Evolutionary conservation across 2,888 invertebrate genomes (phyloP).

Genomic region (Epistrophe grossulariae): DNA sequence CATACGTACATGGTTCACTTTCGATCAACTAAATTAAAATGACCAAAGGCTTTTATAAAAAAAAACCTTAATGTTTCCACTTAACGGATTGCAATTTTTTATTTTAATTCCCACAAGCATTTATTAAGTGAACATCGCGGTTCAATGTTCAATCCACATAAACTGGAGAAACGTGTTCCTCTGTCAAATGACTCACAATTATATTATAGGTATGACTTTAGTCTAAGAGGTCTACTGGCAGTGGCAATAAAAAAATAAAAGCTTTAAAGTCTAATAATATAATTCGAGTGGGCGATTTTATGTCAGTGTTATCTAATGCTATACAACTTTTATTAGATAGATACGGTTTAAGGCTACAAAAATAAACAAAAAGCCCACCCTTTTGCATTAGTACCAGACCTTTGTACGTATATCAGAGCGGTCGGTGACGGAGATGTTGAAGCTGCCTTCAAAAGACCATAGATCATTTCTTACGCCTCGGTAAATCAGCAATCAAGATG

Average conservation of each 20-base stretch:
- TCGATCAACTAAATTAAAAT: slow-evolving; percentile 21
- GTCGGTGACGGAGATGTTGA: not conserved
- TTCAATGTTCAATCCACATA: slow-evolving; percentile 21
- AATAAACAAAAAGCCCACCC: slow-evolving; percentile 8
- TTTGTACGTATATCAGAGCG: not conserved
- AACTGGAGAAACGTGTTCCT: slow-evolving; percentile 43
- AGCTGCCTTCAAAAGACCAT: slow-evolving; percentile 46
- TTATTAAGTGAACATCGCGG: not conserved
- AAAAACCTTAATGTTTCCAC: slow-evolving; percentile 3
- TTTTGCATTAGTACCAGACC: not conserved
- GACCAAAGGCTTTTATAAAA: slow-evolving; percentile 34
- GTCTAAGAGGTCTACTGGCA: not conserved
- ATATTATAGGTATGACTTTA: not conserved
- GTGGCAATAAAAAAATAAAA: not conserved
- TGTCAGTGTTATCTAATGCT: slow-evolving; percentile 53
- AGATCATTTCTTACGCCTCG: slow-evolving; percentile 67
- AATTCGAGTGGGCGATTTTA: slow-evolving; percentile 59
- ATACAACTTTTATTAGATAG: slow-evolving; percentile 17
- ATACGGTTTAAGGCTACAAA: slow-evolving; percentile 22
- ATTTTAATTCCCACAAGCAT: slow-evolving; percentile 60
- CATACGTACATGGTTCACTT: slow-evolving; percentile 13
- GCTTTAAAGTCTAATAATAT: slow-evolving; percentile 30
- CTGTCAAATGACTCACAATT: slow-evolving; percentile 20
- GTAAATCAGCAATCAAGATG: slow-evolving; percentile 66
- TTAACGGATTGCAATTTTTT: slow-evolving; percentile 43